These are phyloP conservation scores for Dicaeum eximium DNA, from an alignment of 2,113 vertebrate genomes.

Conservation along the genomic window DNA sequence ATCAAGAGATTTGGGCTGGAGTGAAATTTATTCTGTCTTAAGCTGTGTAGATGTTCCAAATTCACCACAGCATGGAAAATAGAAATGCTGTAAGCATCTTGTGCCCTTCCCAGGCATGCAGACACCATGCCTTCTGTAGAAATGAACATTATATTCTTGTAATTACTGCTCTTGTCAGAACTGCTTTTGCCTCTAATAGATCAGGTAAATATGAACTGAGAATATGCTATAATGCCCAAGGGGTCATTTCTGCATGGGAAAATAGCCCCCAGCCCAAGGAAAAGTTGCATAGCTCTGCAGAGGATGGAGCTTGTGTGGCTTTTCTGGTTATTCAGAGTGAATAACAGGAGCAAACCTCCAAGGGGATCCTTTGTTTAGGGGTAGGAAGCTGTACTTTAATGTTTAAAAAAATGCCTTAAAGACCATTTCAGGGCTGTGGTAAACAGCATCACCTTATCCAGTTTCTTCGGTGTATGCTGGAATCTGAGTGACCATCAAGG, in stretches of 20 bases:
- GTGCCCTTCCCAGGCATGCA: slow-evolving; percentile 65
- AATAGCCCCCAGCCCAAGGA: neutral
- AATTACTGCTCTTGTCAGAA: slow-evolving; percentile 23
- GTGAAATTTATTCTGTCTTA: slow-evolving; percentile 79
- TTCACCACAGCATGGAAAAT: slow-evolving; percentile 78
- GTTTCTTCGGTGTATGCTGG: neutral
- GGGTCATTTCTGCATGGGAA: neutral
- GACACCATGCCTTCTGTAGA: slow-evolving; percentile 49
- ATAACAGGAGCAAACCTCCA: neutral
- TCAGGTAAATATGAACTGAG: slow-evolving; percentile 27
- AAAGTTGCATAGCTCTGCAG: neutral
- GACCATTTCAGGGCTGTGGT: neutral
- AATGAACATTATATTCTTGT: slow-evolving; percentile 35
- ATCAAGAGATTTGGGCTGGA: slow-evolving; percentile 78
- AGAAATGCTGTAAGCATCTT: slow-evolving; percentile 70
- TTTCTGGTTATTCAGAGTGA: neutral
- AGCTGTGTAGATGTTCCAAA: slow-evolving; percentile 75
- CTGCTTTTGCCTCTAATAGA: slow-evolving; percentile 23
- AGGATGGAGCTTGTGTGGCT: neutral
- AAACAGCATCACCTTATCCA: neutral
- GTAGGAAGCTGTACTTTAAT: neutral
- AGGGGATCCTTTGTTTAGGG: neutral
- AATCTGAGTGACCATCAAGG: neutral
- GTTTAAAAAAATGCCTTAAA: neutral
- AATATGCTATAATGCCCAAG: neutral